Percentiles rank a stretch among this genome's conserved stretches.
These are phyloP conservation scores for Halichoeres trimaculatus DNA, from an alignment of 2,113 vertebrate species.

Conservation along the genomic window DNA sequence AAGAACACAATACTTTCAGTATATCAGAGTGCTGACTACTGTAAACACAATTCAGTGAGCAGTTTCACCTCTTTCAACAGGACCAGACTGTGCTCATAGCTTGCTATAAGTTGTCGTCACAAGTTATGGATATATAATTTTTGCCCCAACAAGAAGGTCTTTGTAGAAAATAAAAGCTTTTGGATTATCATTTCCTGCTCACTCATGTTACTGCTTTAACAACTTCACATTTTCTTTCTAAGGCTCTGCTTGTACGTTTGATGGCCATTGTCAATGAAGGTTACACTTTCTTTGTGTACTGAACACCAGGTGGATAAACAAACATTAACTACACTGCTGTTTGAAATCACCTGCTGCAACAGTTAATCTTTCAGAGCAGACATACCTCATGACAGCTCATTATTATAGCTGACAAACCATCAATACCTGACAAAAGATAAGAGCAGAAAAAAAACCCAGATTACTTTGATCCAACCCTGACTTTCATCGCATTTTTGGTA, in stretches of 20 bases:
- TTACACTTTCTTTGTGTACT: slow-evolving; percentile 8
- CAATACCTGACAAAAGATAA: slow-evolving; percentile 49
- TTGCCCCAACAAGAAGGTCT: slow-evolving; percentile 16
- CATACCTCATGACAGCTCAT: slow-evolving; percentile 57
- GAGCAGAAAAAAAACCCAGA: slow-evolving; percentile 46
- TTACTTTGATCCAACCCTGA: slow-evolving; percentile 43
- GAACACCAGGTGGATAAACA: slow-evolving; percentile 3
- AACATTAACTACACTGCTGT: slow-evolving; percentile 27
- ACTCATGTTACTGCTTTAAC: slow-evolving; percentile 65
- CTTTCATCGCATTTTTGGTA: neutral
- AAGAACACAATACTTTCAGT: slow-evolving; percentile 37
- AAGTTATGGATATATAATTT: slow-evolving; percentile 13
- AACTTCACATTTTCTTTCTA: slow-evolving; percentile 45
- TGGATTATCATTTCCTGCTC: slow-evolving; percentile 26
- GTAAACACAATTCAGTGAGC: neutral
- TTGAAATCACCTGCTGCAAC: slow-evolving; percentile 25
- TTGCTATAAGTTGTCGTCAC: neutral
- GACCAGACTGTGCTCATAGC: neutral
- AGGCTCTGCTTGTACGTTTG: slow-evolving; percentile 39
- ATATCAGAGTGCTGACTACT: slow-evolving; percentile 15
- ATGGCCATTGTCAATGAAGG: slow-evolving; percentile 54
- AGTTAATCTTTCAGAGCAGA: slow-evolving; percentile 32
- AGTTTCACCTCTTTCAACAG: neutral
- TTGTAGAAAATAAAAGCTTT: slow-evolving; percentile 24
- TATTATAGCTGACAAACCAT: slow-evolving; percentile 41